A percentile compares a stretch with the other conserved stretches of the same genome.
phyloP scores from a whole-genome alignment of 2,113 vertebrate species.

The Melospiza melodia region DNA sequence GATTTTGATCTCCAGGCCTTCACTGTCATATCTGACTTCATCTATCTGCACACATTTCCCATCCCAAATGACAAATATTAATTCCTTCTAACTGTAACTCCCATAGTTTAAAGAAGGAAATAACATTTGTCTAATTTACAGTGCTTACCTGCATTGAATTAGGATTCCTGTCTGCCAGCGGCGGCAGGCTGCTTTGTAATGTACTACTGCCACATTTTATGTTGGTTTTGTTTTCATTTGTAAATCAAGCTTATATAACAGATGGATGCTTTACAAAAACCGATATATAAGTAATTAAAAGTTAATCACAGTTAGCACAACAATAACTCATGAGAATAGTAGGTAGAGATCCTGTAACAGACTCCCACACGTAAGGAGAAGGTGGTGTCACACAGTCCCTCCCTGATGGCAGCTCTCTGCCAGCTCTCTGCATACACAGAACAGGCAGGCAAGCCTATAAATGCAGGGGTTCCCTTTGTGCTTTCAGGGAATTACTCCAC shows the following conservation, averaged over 20 bases:
- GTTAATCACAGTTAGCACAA: background rate
- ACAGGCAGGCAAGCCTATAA: background rate
- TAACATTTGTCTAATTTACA: background rate
- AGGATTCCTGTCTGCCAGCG: background rate
- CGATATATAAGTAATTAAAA: background rate
- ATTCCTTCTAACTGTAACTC: background rate
- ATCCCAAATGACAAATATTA: background rate
- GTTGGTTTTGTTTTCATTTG: conserved; percentile 35
- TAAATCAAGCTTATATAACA: conserved; percentile 26
- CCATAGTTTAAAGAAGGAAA: background rate
- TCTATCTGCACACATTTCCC: background rate
- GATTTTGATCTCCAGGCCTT: background rate
- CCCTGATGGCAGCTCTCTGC: accelerated
- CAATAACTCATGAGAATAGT: background rate
- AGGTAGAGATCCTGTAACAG: background rate
- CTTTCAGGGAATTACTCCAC: background rate
- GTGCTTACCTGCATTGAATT: background rate
- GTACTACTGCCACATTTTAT: background rate
- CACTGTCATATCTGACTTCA: background rate
- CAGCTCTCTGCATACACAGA: background rate
- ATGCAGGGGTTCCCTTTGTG: accelerated
- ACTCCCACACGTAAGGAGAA: accelerated
- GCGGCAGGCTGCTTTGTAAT: background rate
- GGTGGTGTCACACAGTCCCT: background rate
- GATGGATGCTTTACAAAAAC: background rate